phyloP scores from a whole-genome alignment of 1,140 invertebrate species.

The Stegodyphus dumicola region DNA sequence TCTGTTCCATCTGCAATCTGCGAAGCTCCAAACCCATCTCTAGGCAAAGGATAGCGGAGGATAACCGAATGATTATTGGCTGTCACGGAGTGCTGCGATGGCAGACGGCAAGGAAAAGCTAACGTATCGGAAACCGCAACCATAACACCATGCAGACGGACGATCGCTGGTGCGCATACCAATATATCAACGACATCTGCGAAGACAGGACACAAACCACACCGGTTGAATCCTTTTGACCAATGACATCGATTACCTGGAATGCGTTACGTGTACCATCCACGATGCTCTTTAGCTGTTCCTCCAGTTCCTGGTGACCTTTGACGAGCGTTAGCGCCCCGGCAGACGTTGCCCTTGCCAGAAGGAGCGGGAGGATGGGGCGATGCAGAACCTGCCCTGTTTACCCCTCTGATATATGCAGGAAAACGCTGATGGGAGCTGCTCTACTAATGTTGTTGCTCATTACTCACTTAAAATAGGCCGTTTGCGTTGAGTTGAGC shows the following conservation, averaged over 20 bases:
- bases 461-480: conserved; percentile 29
- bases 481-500: background rate
- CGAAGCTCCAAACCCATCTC: too few relatives aligned
- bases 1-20: too few relatives aligned
- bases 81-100: too few relatives aligned
- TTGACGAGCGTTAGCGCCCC: conserved; percentile 7
- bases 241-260: conserved; percentile 24
- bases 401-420: conserved; percentile 21
- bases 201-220: conserved; percentile 2
- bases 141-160: too few relatives aligned
- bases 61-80: too few relatives aligned
- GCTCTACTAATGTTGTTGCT: conserved; percentile 11
- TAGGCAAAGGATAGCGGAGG: too few relatives aligned
- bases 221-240: conserved; percentile 35
- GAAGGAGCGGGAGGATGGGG: too few relatives aligned
- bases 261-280: conserved; percentile 11
- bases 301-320: conserved; percentile 6
- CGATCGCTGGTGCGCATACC: too few relatives aligned
- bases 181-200: conserved; percentile 30
- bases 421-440: background rate
- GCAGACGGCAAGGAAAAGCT: too few relatives aligned
- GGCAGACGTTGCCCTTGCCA: background rate
- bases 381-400: background rate
- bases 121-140: too few relatives aligned
- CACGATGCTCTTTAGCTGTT: background rate